These are phyloP conservation scores for Clarias pachynema DNA, from an alignment of 2,797 vertebrate species.

Conservation along the genomic window DNA sequence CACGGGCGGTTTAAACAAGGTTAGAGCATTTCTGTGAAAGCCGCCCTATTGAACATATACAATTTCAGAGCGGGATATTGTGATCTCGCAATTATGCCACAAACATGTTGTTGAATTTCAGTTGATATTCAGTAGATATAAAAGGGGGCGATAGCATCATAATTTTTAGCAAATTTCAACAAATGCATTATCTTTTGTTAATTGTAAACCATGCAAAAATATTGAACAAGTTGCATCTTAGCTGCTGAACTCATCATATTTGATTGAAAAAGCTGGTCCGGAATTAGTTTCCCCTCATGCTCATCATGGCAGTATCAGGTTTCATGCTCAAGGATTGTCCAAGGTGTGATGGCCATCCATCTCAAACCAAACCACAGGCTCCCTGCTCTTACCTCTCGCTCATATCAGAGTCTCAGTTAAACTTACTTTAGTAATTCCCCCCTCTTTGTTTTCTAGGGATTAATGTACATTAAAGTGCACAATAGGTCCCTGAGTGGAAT, in stretches of 20 bases:
- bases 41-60: slow-evolving; percentile 46
- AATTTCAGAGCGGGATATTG: slow-evolving; percentile 38
- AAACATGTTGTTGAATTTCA: slow-evolving; percentile 13
- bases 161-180: not conserved
- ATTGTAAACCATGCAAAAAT: not conserved
- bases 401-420: not conserved
- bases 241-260: slow-evolving; percentile 26
- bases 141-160: not conserved
- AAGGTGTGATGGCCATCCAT: slow-evolving; percentile 19
- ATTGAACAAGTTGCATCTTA: not conserved
- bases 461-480: not conserved
- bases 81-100: not conserved
- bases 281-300: not conserved
- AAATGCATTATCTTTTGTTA: not conserved
- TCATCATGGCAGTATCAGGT: slow-evolving; percentile 28
- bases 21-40: slow-evolving; percentile 58
- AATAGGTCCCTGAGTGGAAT: not conserved
- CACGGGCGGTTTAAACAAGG: slow-evolving; percentile 71
- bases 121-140: slow-evolving; percentile 7
- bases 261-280: slow-evolving; percentile 24
- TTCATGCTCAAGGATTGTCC: slow-evolving; percentile 22
- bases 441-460: not conserved
- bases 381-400: not conserved
- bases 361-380: slow-evolving; percentile 32
- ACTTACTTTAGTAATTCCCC: not conserved